phyloP scores from a whole-genome alignment of 2,888 invertebrate genomes.

The Tipula lateralis region DNA sequence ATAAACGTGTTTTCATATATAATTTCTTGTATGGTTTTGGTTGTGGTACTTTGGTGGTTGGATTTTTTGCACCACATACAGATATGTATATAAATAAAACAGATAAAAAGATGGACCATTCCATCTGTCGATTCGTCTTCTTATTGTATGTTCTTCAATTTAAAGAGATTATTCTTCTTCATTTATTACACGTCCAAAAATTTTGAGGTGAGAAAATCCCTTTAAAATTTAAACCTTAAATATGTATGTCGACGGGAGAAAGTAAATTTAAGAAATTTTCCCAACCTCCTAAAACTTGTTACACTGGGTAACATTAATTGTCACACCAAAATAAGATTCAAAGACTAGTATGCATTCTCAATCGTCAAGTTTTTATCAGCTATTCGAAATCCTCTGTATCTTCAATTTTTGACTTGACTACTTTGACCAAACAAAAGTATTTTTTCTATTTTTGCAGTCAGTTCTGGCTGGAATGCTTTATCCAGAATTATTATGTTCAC shows the following conservation, averaged over 20 bases:
- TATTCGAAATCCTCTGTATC: no score
- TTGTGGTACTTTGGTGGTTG: neutral
- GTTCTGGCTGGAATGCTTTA: no score
- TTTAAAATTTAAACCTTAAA: neutral
- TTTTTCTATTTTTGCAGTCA: no score
- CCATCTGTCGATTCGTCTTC: neutral
- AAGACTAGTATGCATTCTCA: no score
- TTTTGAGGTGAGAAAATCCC: conserved; percentile 1
- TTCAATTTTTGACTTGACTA: no score
- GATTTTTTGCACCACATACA: neutral
- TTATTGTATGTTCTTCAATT: neutral
- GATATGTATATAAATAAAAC: neutral
- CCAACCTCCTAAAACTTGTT: neutral
- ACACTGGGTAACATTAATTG: neutral
- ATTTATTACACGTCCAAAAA: neutral
- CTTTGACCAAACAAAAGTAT: no score
- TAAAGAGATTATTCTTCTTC: neutral
- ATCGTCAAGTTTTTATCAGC: no score
- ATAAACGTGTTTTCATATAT: neutral
- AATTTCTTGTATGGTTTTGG: neutral
- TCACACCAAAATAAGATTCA: no score
- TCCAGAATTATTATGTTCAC: no score
- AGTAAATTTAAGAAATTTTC: neutral
- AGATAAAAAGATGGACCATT: conserved; percentile 19
- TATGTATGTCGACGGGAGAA: neutral